These are phyloP conservation scores for Coranthus polyacanthus DNA, from an alignment of 2,797 vertebrate genomes.

Conservation along the genomic window DNA sequence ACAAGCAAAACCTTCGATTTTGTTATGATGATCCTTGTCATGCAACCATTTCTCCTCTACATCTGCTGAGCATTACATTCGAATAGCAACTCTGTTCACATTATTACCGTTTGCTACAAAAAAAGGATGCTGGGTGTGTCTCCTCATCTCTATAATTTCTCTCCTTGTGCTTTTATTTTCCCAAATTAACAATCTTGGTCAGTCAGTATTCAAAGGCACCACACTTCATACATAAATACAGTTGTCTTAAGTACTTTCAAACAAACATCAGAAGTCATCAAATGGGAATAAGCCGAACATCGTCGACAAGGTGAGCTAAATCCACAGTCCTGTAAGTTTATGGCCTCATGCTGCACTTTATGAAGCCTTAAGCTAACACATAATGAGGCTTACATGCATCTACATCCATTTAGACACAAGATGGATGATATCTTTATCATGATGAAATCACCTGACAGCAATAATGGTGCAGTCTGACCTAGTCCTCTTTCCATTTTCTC, in stretches of 20 bases:
- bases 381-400: conserved; percentile 41
- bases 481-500: conserved; percentile 47
- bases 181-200: conserved; percentile 3
- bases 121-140: no score
- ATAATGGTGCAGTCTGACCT: conserved; percentile 45
- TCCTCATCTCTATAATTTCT: no score
- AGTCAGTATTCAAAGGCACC: conserved; percentile 7
- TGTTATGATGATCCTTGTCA: no score
- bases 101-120: background rate
- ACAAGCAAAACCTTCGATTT: conserved; percentile 17
- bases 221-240: conserved; percentile 4
- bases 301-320: conserved; percentile 21
- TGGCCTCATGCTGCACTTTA: conserved; percentile 46
- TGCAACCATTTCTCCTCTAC: background rate
- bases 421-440: conserved; percentile 62
- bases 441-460: conserved; percentile 62
- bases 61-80: background rate
- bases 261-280: conserved; percentile 39
- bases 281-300: conserved; percentile 18
- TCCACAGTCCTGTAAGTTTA: conserved; percentile 40
- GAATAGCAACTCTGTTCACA: conserved; percentile 7
- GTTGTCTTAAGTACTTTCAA: conserved; percentile 22
- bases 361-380: conserved; percentile 48
- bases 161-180: background rate
- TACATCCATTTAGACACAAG: conserved; percentile 56